These are phyloP conservation scores for Acleris literana DNA, from an alignment of 2,888 invertebrate genomes.

Conservation along the genomic window DNA sequence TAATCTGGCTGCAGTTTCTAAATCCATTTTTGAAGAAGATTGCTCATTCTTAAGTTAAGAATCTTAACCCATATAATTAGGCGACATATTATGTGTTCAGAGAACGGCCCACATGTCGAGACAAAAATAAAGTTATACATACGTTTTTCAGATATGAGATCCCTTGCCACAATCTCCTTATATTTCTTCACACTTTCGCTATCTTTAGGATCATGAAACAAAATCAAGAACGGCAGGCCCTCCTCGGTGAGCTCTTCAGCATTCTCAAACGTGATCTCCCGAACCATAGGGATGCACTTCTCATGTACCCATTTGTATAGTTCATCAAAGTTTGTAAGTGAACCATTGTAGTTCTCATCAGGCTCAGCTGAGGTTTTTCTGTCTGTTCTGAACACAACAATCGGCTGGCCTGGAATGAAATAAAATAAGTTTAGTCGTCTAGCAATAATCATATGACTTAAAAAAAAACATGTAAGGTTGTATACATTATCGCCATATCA, in stretches of 20 bases:
- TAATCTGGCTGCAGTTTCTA: too few species aligned
- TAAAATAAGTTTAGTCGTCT: not conserved
- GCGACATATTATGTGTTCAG: too few species aligned
- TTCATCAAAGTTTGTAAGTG: slow-evolving; percentile 90
- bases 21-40: too few species aligned
- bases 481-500: too few species aligned
- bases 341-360: slow-evolving; percentile 93
- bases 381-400: slow-evolving; percentile 92
- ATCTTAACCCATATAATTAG: too few species aligned
- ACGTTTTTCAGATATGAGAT: slow-evolving; percentile 96
- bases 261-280: slow-evolving; percentile 99
- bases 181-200: slow-evolving; percentile 92
- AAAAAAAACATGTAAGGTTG: too few species aligned
- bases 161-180: slow-evolving; percentile 89
- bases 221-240: slow-evolving; percentile 98
- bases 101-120: not conserved
- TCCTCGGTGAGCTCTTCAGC: slow-evolving; percentile 99
- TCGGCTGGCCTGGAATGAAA: slow-evolving; percentile 85
- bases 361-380: slow-evolving; percentile 90
- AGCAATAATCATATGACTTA: not conserved
- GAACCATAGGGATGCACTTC: slow-evolving; percentile 97
- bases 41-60: too few species aligned
- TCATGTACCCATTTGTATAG: slow-evolving; percentile 95
- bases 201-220: slow-evolving; percentile 95
- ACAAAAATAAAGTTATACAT: slow-evolving; percentile 60